Percentiles rank a stretch among this genome's conserved stretches.
These are phyloP conservation scores for Proterorhinus semilunaris DNA, from an alignment of 2,113 vertebrate genomes.

Conservation along the genomic window DNA sequence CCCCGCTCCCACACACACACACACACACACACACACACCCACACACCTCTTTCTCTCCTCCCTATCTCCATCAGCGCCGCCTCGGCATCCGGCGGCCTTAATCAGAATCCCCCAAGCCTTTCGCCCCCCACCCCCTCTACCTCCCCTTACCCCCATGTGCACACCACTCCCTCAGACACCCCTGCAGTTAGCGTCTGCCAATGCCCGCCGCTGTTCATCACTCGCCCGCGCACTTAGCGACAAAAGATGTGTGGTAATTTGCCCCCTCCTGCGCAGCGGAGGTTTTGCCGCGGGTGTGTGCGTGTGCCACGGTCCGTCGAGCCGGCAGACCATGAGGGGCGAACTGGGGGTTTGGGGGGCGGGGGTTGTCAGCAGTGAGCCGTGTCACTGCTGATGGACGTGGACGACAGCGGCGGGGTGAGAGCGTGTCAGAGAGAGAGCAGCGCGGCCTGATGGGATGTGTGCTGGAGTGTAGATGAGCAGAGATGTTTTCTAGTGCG, in stretches of 20 bases:
- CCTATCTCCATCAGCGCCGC: slow-evolving; percentile 35
- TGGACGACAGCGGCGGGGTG: slow-evolving; percentile 43
- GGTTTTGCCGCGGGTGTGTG: not conserved
- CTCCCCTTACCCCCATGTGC: slow-evolving; percentile 18
- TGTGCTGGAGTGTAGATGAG: slow-evolving; percentile 3
- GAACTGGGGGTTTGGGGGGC: slow-evolving; percentile 1
- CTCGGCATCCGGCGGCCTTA: slow-evolving; percentile 61
- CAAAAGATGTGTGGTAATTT: slow-evolving; percentile 76
- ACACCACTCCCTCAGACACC: slow-evolving; percentile 60
- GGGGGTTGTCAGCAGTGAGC: slow-evolving; percentile 20
- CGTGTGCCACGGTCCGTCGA: slow-evolving; percentile 16
- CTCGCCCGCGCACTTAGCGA: slow-evolving; percentile 61
- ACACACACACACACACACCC: slow-evolving; percentile 31
- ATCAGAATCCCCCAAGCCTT: slow-evolving; percentile 22
- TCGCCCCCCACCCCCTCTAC: slow-evolving; percentile 22
- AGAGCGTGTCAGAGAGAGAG: slow-evolving; percentile 25
- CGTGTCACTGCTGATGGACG: slow-evolving; percentile 72
- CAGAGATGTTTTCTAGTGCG: not conserved
- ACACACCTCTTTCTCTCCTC: slow-evolving; percentile 21
- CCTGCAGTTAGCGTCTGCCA: slow-evolving; percentile 77
- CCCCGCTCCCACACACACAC: slow-evolving; percentile 26
- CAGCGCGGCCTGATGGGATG: slow-evolving; percentile 51
- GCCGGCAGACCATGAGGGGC: slow-evolving; percentile 37
- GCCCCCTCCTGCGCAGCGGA: slow-evolving; percentile 19
- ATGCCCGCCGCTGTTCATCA: slow-evolving; percentile 77